These are phyloP conservation scores for Sander vitreus DNA, from an alignment of 2,113 vertebrate genomes.

Conservation along the genomic window DNA sequence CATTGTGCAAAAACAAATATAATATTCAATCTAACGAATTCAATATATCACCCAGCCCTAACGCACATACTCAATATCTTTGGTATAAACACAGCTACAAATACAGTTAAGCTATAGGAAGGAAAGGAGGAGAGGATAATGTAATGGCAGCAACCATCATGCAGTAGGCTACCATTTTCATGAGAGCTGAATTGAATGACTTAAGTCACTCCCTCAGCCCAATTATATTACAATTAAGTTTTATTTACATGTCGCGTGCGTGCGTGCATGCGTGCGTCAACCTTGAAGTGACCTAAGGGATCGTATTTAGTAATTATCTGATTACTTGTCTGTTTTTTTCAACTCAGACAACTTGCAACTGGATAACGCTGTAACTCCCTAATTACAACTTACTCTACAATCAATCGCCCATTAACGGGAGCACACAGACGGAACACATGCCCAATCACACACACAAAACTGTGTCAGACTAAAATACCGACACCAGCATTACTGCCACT, in stretches of 20 bases:
- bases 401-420: slow-evolving; percentile 68
- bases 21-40: not conserved
- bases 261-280: slow-evolving; percentile 32
- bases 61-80: not conserved
- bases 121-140: not conserved
- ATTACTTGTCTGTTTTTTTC: slow-evolving; percentile 70
- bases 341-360: slow-evolving; percentile 66
- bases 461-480: slow-evolving; percentile 1
- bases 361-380: slow-evolving; percentile 68
- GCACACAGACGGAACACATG: slow-evolving; percentile 9
- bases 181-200: not conserved
- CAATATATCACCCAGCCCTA: not conserved
- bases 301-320: slow-evolving; percentile 78
- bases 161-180: not conserved
- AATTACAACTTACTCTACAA: slow-evolving; percentile 71
- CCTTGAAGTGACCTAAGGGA: slow-evolving; percentile 70
- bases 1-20: not conserved
- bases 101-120: not conserved
- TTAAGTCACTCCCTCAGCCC: not conserved
- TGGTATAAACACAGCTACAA: not conserved
- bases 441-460: not conserved
- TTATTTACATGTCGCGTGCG: slow-evolving; percentile 5
- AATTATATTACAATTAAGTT: not conserved
- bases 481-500: not conserved
- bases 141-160: slow-evolving; percentile 2